These are phyloP conservation scores for Lethrus apterus DNA, from an alignment of 1,140 invertebrate species.

Conservation along the genomic window DNA sequence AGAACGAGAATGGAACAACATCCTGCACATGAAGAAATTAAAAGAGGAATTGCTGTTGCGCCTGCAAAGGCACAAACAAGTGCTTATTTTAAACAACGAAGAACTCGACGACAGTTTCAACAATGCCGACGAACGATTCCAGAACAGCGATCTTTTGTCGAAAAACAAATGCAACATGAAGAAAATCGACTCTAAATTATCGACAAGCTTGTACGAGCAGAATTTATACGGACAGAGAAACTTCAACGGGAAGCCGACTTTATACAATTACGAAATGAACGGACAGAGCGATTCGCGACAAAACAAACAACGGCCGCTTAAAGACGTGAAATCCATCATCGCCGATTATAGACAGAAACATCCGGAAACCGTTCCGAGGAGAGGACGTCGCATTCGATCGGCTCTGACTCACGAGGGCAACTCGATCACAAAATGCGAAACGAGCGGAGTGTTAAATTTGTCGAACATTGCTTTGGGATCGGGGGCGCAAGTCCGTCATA, in stretches of 20 bases:
- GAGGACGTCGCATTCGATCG: constrained; percentile 53
- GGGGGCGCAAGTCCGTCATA: constrained; percentile 41
- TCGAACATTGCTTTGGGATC: constrained; percentile 37
- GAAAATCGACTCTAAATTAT: too few relatives aligned
- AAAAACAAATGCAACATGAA: too few relatives aligned
- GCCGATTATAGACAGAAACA: constrained; percentile 70
- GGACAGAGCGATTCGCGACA: constrained; percentile 38
- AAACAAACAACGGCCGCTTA: constrained; percentile 62
- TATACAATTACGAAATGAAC: constrained; percentile 41
- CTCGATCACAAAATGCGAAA: constrained; percentile 22
- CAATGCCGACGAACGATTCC: constrained; percentile 14
- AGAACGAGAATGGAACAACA: constrained; percentile 77
- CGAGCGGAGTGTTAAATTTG: constrained; percentile 31
- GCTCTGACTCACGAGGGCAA: constrained; percentile 26
- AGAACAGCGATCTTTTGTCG: background rate
- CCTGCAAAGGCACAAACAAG: constrained; percentile 57
- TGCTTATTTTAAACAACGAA: constrained; percentile 39
- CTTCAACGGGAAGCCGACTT: constrained; percentile 8
- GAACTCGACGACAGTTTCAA: constrained; percentile 22
- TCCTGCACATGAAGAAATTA: constrained; percentile 67
- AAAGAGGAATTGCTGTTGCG: constrained; percentile 71
- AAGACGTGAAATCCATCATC: constrained; percentile 76
- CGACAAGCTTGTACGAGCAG: too few relatives aligned
- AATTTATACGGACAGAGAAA: constrained; percentile 4
- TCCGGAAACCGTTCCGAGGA: constrained; percentile 59